These are phyloP conservation scores for Tribolium castaneum DNA, from an alignment of 1,140 invertebrate genomes.

Conservation along the genomic window DNA sequence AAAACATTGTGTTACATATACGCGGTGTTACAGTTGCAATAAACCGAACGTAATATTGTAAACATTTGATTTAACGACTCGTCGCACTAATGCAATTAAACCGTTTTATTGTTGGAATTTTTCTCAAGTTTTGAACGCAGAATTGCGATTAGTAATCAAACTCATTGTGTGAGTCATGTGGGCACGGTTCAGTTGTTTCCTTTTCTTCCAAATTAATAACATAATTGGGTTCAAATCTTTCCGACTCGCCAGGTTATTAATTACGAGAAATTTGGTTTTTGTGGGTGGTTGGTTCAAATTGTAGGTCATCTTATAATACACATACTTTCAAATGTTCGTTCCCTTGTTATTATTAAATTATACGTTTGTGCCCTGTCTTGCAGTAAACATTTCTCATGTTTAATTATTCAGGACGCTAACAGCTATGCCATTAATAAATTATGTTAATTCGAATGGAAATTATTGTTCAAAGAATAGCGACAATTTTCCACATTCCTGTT, in stretches of 20 bases:
- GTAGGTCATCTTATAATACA: background rate
- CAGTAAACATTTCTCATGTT: background rate
- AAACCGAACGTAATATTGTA: slow-evolving; percentile 27
- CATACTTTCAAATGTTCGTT: background rate
- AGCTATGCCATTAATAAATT: background rate
- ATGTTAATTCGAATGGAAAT: background rate
- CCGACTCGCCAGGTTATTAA: background rate
- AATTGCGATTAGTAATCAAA: background rate
- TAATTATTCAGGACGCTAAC: background rate
- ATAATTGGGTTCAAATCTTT: background rate
- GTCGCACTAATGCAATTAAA: slow-evolving; percentile 24
- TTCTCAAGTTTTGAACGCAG: background rate
- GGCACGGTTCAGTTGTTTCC: background rate
- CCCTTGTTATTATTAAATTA: background rate
- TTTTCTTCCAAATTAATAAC: background rate
- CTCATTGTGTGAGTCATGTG: slow-evolving; percentile 16
- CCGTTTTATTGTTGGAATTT: slow-evolving; percentile 8
- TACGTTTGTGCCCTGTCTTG: background rate
- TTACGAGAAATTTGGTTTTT: background rate
- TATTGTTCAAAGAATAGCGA: background rate
- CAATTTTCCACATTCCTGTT: background rate
- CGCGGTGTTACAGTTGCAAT: slow-evolving; percentile 8
- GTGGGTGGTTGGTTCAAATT: background rate
- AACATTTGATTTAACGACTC: slow-evolving; percentile 30
- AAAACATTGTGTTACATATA: slow-evolving; percentile 7